Evolutionary conservation across 2,888 invertebrate species (phyloP), one percentile per base, ranked within the genome.

Genomic region (Conomelus anceps): DNA sequence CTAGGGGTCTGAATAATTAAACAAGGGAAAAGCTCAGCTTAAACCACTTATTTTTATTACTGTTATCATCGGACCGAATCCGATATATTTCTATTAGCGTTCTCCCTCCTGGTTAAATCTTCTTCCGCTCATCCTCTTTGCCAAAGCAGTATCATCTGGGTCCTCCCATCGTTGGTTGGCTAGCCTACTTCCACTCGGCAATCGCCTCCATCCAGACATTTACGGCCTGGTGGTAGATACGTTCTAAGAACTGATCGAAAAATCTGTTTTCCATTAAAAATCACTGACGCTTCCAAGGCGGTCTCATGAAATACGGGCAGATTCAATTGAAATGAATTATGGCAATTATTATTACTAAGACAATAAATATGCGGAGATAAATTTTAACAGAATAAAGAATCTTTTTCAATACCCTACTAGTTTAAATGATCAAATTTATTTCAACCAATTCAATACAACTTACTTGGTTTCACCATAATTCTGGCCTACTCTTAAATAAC

Each of bases 11-110:
- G 86, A 86, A 86, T 86, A 86, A 86, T 86, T 86, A 86, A 86
- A 86, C 86, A 24, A 22, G 86, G 26, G 86, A 23, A 34, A 86
- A 86, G 86, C 86, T 86, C 86, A 86, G 86, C 86, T 86, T 86
- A 86, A 86, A 86, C 86, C 86, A 86, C 86, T 86, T 86, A 86
- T 86, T 86, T 86, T 86, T 86, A 86, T 86, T 86, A 86, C 86
- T 86, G 86, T 86, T 86, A 86, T 86, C 86, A 86, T 86, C 86
- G 26, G 26, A 86, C 86, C 86, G 86, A 86, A 86, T 86, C 26
- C 86, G 26, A 86, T 86, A 86, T 86, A 86, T 86, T 86, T 86
- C 86, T 86, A 86, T 86, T 86, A 86, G 17, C 13, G 13, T 34
- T 34, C 34, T 17, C 9, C 34, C 34, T 17, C 34, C 34, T 17